Conservation (phyloP, 2,888 invertebrate species). For the Drosophila formosana region DNA sequence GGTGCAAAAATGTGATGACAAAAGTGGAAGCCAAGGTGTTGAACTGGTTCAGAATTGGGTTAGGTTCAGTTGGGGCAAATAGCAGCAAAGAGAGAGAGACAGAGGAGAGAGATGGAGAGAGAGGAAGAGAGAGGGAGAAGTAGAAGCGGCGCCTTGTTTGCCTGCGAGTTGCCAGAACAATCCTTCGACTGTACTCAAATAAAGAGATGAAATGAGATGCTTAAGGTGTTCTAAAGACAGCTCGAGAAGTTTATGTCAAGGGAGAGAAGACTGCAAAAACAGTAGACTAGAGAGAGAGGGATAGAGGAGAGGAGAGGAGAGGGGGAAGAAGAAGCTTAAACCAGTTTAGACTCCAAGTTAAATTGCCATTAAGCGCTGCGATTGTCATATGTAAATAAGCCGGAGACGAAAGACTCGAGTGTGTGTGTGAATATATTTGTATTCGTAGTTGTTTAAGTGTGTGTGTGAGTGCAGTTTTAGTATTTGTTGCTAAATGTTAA, state of each 20-base stretch:
- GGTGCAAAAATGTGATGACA: not conserved
- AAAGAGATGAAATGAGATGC: not conserved
- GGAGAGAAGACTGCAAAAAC: not conserved
- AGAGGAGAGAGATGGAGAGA: not conserved
- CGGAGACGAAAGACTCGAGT: not conserved
- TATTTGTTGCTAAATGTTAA: constrained; percentile 21
- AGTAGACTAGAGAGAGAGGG: not conserved
- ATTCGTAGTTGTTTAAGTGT: not conserved
- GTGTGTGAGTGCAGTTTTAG: not conserved
- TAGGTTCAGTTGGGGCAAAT: not conserved
- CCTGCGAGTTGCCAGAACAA: not conserved
- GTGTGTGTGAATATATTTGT: not conserved
- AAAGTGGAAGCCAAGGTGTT: not conserved
- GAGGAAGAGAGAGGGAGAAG: not conserved
- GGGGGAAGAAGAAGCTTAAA: constrained; percentile 4
- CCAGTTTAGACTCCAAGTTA: constrained; percentile 32
- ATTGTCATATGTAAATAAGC: constrained; percentile 40
- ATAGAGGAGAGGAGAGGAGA: not conserved
- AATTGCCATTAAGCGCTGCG: constrained; percentile 25
- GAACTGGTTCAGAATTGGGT: constrained; percentile 4
- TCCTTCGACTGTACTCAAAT: constrained; percentile 15
- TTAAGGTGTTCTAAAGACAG: not conserved
- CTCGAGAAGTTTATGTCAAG: not conserved
- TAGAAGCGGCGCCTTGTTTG: not conserved
- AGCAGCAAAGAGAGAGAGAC: not conserved